A percentile compares a stretch with the other conserved stretches of the same genome.
These are phyloP conservation scores for Acheta domesticus DNA, from an alignment of 2,888 invertebrate genomes.

Conservation along the genomic window DNA sequence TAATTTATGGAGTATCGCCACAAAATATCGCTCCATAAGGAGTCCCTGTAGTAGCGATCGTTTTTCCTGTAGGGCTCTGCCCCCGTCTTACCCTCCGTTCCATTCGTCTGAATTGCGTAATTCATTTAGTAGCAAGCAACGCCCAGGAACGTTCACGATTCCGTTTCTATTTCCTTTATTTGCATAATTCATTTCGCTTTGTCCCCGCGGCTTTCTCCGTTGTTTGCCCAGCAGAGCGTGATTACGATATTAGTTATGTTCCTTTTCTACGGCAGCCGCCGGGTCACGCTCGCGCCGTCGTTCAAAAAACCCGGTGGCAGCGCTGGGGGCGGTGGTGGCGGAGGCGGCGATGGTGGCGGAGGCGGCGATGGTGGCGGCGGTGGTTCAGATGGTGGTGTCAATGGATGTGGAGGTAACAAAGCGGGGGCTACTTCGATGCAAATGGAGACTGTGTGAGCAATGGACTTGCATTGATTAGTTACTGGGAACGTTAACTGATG, in stretches of 20 bases:
- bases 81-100: neutral
- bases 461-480: too few relatives aligned
- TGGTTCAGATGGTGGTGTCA: too few relatives aligned
- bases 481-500: rapidly evolving
- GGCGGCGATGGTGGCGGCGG: too few relatives aligned
- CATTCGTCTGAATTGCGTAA: neutral
- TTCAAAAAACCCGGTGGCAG: neutral
- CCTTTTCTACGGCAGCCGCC: neutral
- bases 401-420: too few relatives aligned
- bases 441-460: too few relatives aligned
- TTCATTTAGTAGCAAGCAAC: neutral
- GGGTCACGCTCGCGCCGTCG: conserved; percentile 18
- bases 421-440: too few relatives aligned
- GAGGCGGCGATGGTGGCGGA: too few relatives aligned
- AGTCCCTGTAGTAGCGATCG: too few relatives aligned
- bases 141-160: conserved; percentile 3
- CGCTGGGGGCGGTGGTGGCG: neutral
- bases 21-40: too few relatives aligned
- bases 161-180: conserved; percentile 18
- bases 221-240: conserved; percentile 18
- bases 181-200: conserved; percentile 18
- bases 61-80: neutral
- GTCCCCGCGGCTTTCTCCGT: neutral
- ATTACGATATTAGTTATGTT: conserved; percentile 18
- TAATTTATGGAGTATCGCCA: too few relatives aligned